A percentile compares a stretch with the other conserved stretches of the same genome.
These are phyloP conservation scores for Ctenoplectra terminalis DNA, from an alignment of 1,140 invertebrate species.

Conservation along the genomic window DNA sequence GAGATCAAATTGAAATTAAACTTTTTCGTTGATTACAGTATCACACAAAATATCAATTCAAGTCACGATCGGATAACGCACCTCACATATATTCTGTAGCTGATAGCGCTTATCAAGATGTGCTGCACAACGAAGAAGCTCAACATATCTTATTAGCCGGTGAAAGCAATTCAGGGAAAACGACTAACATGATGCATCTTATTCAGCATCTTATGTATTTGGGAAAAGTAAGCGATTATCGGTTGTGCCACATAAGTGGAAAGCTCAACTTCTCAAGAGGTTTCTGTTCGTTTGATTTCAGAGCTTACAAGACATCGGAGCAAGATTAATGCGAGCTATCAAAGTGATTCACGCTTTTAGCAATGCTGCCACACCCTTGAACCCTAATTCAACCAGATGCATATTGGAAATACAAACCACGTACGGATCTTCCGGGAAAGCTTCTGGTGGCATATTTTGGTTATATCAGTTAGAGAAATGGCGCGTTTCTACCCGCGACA, in stretches of 20 bases:
- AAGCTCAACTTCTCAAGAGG: not conserved
- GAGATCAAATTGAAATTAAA: not conserved
- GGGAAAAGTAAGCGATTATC: constrained; percentile 81
- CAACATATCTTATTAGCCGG: constrained; percentile 93
- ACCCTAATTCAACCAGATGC: constrained; percentile 93
- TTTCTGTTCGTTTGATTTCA: constrained; percentile 47
- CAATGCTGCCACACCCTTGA: constrained; percentile 93
- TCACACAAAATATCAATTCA: constrained; percentile 91
- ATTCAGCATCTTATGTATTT: constrained; percentile 90
- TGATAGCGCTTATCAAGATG: constrained; percentile 93
- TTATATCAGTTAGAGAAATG: constrained; percentile 95
- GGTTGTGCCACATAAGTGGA: not conserved
- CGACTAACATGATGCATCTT: constrained; percentile 88
- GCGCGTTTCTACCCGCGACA: constrained; percentile 91
- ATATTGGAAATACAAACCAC: constrained; percentile 93
- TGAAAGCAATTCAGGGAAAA: constrained; percentile 93
- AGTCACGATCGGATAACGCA: constrained; percentile 93
- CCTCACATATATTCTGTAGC: constrained; percentile 95
- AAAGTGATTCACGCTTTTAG: constrained; percentile 91
- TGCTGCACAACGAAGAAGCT: constrained; percentile 90
- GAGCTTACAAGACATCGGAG: constrained; percentile 85
- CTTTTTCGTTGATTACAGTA: constrained; percentile 83
- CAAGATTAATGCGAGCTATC: constrained; percentile 88
- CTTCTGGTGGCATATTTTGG: constrained; percentile 93
- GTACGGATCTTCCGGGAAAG: constrained; percentile 92